These are phyloP conservation scores for Rotaria socialis DNA, from an alignment of 2,888 invertebrate species.

Conservation along the genomic window DNA sequence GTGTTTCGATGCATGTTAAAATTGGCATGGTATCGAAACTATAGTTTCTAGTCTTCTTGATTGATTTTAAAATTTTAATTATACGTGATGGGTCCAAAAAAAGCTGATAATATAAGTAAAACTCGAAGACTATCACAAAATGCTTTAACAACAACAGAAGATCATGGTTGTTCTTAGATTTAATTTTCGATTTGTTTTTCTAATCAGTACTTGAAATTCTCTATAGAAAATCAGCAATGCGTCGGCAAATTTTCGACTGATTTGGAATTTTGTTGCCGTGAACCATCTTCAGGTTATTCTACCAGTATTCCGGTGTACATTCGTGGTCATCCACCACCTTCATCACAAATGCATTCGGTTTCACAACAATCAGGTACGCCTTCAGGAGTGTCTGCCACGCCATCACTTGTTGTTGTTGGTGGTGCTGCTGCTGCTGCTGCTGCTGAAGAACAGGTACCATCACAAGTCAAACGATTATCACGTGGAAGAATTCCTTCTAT, in stretches of 20 bases:
- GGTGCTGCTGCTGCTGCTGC: neutral
- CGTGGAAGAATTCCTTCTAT: neutral
- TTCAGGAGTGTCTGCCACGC: neutral
- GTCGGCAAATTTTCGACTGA: neutral
- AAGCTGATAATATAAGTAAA: neutral
- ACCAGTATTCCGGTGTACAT: neutral
- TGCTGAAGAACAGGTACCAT: neutral
- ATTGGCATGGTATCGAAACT: neutral
- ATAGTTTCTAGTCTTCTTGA: neutral
- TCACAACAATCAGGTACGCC: neutral
- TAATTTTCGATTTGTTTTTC: neutral
- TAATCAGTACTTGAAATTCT: neutral
- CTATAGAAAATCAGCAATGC: slow-evolving; percentile 10
- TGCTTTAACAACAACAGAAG: neutral
- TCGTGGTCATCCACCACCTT: neutral
- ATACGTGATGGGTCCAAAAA: neutral
- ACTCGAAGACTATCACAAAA: neutral
- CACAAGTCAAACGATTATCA: neutral
- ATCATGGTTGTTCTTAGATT: neutral
- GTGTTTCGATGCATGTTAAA: neutral
- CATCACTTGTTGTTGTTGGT: neutral
- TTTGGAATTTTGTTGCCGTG: neutral
- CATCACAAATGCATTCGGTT: neutral
- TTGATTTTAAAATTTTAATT: neutral
- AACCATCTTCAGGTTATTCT: neutral